A percentile compares a stretch with the other conserved stretches of the same genome.
Conservation (phyloP, 1,140 invertebrate genomes). For the Chironomus tepperi region DNA sequence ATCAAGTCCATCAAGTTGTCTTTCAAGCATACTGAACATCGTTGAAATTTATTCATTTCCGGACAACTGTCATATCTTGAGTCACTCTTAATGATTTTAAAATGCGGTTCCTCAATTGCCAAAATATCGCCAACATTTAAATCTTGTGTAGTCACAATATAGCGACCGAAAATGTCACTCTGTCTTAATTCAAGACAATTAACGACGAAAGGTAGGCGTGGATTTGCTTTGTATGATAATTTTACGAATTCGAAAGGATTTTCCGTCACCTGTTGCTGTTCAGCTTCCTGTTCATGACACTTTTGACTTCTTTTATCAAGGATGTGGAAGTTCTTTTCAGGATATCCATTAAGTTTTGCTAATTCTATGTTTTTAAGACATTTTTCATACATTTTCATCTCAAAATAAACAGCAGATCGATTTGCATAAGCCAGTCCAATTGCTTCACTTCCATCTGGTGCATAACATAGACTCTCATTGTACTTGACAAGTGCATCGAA, state of each 20-base stretch:
- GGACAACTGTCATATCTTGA: neutral
- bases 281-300: neutral
- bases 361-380: slow-evolving; percentile 17
- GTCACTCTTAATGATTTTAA: neutral
- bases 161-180: neutral
- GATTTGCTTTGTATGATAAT: neutral
- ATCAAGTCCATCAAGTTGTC: neutral
- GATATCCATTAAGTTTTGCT: slow-evolving; percentile 8
- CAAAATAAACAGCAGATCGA: slow-evolving; percentile 19
- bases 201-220: neutral
- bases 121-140: slow-evolving; percentile 7
- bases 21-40: neutral
- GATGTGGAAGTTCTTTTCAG: slow-evolving; percentile 7
- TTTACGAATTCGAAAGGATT: slow-evolving; percentile 6
- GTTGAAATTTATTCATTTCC: slow-evolving; percentile 12
- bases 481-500: slow-evolving; percentile 15
- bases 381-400: slow-evolving; percentile 22
- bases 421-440: slow-evolving; percentile 24
- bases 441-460: neutral
- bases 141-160: slow-evolving; percentile 7
- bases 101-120: neutral
- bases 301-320: neutral
- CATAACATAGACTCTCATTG: slow-evolving; percentile 24
- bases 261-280: neutral
- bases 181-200: neutral